Conservation (phyloP, 1,140 invertebrate genomes). For the Drosophila lowei region DNA sequence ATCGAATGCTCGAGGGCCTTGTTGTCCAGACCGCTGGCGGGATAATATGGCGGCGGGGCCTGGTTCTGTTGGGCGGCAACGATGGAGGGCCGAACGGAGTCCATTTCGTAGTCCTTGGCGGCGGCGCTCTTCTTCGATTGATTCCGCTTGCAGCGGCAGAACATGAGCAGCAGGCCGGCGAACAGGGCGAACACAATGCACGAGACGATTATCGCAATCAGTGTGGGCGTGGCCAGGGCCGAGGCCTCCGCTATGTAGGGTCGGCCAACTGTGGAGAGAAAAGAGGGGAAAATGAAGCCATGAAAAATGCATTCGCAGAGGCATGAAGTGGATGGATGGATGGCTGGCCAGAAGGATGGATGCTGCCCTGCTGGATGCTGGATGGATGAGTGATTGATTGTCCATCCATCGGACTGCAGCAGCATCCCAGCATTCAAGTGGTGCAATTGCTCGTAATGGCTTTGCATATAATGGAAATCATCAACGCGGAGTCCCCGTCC, state of each 20-base stretch:
- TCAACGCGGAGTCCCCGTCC: conserved; percentile 11
- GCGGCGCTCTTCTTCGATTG: conserved; percentile 90
- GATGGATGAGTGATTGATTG: conserved; percentile 49
- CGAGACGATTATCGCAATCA: conserved; percentile 92
- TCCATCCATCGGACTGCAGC: conserved; percentile 36
- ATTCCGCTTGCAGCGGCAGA: conserved; percentile 93
- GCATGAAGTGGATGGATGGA: conserved; percentile 65
- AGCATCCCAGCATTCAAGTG: conserved; percentile 38
- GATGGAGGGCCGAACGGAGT: conserved; percentile 90
- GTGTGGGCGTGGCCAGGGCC: conserved; percentile 89
- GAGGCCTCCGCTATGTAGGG: conserved; percentile 91
- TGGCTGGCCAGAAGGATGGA: conserved; percentile 16
- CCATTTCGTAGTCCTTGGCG: conserved; percentile 95
- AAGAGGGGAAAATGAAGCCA: conserved; percentile 63
- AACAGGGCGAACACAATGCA: conserved; percentile 91
- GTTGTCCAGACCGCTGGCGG: conserved; percentile 93
- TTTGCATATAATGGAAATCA: conserved; percentile 79
- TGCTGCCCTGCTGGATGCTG: conserved; percentile 28
- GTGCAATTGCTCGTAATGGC: conserved; percentile 77
- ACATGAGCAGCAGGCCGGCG: conserved; percentile 90
- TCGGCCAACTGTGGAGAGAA: conserved; percentile 87
- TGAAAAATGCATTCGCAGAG: conserved; percentile 74
- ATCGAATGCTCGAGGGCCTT: conserved; percentile 94
- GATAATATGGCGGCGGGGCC: conserved; percentile 93
- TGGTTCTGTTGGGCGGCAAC: conserved; percentile 90